Base-by-base conservation (phyloP, 2,888 invertebrate genomes). In the Caenorhabditis parvicauda region DNA sequence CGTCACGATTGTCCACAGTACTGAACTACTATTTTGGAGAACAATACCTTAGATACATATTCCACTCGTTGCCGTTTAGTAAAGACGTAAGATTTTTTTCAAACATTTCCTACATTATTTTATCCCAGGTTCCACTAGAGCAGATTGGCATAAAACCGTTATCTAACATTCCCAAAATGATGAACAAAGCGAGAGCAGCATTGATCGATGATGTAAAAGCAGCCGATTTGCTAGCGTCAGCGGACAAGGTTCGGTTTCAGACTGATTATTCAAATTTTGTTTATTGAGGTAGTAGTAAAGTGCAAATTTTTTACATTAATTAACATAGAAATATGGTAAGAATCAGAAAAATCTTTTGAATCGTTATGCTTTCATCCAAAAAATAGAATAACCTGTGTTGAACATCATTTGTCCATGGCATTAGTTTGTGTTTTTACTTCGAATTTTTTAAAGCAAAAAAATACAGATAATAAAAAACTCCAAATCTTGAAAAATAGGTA, bases 1-100 rank as follows among this genome's bases (percentile, higher is more conserved):
- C 79, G 5, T 60, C 60, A 39, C 88, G 92, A 42, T 84, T 98
- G 12, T 85, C 92, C 0, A 90, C 91, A 76, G 87, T 89, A 0
- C 93, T 92, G 0, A 84, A 89, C 55, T 92, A 91, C 80, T 87
- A 91, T 77, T 87, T 94, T 53, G 82, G 81, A 55, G 83, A 91
- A 3, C 92, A 93, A 66, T 92, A 92, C 82, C 85, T 96, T 3
- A 83, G 87, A 2, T 86, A 86, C 41, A 80, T 89, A 45, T 86
- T 89, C 49, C 88, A 90, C 17, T 86, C 84, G 47, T 84, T 86
- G 60, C 85, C 86, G 12, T 90, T 84, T 65, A 85, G 86, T 77
- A 76, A 77, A 43, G 89, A 63, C 54, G 64, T 64, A 27, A 1
- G 21, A 19, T 21, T 46, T 4, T 46, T 32, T 28, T 28, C 32